These are phyloP conservation scores for Acleris sparsana DNA, from an alignment of 2,888 invertebrate genomes.

Conservation along the genomic window DNA sequence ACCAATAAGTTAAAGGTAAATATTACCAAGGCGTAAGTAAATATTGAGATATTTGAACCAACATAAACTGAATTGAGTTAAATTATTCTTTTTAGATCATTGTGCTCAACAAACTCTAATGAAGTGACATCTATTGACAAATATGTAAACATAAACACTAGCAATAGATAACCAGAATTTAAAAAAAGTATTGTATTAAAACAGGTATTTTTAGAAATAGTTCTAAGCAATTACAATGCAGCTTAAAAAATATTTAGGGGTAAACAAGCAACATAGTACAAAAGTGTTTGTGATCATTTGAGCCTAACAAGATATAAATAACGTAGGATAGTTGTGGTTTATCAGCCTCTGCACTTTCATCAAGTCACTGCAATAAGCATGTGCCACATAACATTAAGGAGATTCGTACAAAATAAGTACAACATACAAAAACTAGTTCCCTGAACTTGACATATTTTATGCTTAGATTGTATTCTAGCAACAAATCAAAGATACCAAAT, in stretches of 20 bases:
- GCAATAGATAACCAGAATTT: too few species aligned
- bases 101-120: not conserved
- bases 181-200: too few species aligned
- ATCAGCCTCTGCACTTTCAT: not conserved
- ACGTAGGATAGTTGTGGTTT: not conserved
- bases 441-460: not conserved
- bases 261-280: too few species aligned
- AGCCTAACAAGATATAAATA: not conserved
- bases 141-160: conserved; percentile 43
- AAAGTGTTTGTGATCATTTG: not conserved
- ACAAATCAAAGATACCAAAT: not conserved
- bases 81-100: not conserved
- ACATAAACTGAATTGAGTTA: too few species aligned
- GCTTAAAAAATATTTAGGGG: too few species aligned
- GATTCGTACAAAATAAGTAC: not conserved
- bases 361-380: not conserved
- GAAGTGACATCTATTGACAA: conserved; percentile 60
- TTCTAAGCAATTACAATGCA: too few species aligned
- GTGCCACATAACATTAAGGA: not conserved
- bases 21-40: too few species aligned
- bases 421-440: not conserved
- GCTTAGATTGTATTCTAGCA: not conserved
- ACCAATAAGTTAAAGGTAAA: too few species aligned
- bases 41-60: too few species aligned
- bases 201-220: too few species aligned